A percentile compares a stretch with the other conserved stretches of the same genome.
phyloP scores from a whole-genome alignment of 2,113 vertebrate species.

The Callipepla squamata region DNA sequence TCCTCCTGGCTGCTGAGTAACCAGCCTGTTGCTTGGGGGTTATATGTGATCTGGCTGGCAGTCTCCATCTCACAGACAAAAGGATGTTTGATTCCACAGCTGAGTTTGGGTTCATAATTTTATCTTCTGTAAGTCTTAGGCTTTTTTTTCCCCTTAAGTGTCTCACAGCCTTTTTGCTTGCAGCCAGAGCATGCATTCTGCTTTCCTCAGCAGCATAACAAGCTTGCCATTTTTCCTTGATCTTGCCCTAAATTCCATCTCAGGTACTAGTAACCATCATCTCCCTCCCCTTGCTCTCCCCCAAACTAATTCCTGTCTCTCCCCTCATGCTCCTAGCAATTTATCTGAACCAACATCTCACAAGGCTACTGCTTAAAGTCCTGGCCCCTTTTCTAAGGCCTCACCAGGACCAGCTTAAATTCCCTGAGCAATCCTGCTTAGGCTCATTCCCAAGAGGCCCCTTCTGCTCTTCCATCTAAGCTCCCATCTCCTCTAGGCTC shows the following conservation, averaged over 20 bases:
- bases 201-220: background rate
- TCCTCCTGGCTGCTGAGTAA: background rate
- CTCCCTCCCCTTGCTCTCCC: background rate
- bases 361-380: background rate
- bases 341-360: background rate
- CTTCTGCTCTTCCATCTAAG: background rate
- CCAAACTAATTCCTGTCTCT: background rate
- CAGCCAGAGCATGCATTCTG: background rate
- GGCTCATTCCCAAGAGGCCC: background rate
- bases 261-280: background rate
- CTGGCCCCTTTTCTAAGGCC: background rate
- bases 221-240: background rate
- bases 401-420: background rate
- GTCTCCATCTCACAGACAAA: background rate
- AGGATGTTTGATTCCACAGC: background rate
- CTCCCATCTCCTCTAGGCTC: constrained; percentile 30
- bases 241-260: background rate
- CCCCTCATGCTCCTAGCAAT: background rate
- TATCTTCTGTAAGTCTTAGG: background rate
- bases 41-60: background rate
- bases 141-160: background rate
- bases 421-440: background rate
- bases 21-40: background rate
- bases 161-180: background rate
- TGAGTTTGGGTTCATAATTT: background rate